Conservation (phyloP, 2,113 vertebrate species). For the Anser brachyrhynchus region DNA sequence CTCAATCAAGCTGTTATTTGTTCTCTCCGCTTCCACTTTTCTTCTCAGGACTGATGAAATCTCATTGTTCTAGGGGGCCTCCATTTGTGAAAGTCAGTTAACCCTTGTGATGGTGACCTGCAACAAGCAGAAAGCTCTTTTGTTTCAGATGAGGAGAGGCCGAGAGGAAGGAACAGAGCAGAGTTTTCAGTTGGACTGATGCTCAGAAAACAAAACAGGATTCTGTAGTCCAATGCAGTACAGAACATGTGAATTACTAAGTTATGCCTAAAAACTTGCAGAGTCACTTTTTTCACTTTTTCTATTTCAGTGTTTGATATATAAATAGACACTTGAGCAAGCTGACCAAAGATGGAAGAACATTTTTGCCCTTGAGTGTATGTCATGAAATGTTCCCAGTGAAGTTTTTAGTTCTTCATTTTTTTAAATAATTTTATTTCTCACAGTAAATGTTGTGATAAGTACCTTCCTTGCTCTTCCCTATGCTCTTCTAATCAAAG, state of each 20-base stretch:
- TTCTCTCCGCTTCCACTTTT: background rate
- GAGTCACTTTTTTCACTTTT: background rate
- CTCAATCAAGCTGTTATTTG: background rate
- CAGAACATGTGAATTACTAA: background rate
- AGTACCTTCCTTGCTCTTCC: background rate
- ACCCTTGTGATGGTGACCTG: background rate
- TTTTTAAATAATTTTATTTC: background rate
- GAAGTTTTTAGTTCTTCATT: background rate
- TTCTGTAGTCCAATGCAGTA: background rate
- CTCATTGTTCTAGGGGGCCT: background rate
- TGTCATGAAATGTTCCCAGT: background rate
- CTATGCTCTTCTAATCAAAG: background rate
- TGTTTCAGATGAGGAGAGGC: background rate
- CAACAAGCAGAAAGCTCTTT: background rate
- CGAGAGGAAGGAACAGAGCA: background rate
- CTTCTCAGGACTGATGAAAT: background rate
- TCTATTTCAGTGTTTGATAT: background rate
- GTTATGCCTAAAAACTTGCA: background rate
- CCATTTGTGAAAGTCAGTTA: background rate
- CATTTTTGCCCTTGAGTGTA: background rate
- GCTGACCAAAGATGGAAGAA: background rate
- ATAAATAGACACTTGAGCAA: background rate
- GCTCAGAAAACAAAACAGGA: background rate
- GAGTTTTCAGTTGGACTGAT: background rate
- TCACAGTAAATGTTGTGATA: background rate